Conservation (phyloP, 2,888 invertebrate genomes). For the Antitype chi region DNA sequence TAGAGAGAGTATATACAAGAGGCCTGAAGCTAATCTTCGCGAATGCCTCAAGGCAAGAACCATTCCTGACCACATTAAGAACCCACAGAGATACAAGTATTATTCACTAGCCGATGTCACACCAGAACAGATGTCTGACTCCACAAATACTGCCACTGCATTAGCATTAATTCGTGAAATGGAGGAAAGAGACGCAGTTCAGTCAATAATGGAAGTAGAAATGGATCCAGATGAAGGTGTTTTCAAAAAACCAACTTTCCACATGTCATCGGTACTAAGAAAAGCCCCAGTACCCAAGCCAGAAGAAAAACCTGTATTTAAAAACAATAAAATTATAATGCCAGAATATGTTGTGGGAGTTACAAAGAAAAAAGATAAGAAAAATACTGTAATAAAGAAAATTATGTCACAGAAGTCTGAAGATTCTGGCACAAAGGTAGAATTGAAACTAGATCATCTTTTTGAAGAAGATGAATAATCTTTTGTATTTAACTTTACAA, state of each 20-base stretch:
- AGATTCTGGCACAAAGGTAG: conserved; percentile 72
- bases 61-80: conserved; percentile 90
- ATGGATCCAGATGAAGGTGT: conserved; percentile 73
- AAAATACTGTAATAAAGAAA: conserved; percentile 70
- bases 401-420: conserved; percentile 40
- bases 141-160: conserved; percentile 94
- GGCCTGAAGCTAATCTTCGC: conserved; percentile 92
- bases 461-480: conserved; percentile 81
- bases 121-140: conserved; percentile 94
- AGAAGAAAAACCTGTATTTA: conserved; percentile 87
- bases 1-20: conserved; percentile 95
- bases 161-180: conserved; percentile 94
- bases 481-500: conserved; percentile 29
- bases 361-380: conserved; percentile 89
- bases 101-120: conserved; percentile 95
- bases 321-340: conserved; percentile 93
- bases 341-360: conserved; percentile 96
- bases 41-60: conserved; percentile 89
- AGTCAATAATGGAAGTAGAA: conserved; percentile 72
- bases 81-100: conserved; percentile 96
- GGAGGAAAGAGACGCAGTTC: conserved; percentile 87
- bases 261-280: conserved; percentile 80
- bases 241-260: conserved; percentile 86
- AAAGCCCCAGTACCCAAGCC: conserved; percentile 64
- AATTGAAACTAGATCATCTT: conserved; percentile 87